phyloP scores from a whole-genome alignment of 2,797 vertebrate genomes.

The Australoheros facetus region DNA sequence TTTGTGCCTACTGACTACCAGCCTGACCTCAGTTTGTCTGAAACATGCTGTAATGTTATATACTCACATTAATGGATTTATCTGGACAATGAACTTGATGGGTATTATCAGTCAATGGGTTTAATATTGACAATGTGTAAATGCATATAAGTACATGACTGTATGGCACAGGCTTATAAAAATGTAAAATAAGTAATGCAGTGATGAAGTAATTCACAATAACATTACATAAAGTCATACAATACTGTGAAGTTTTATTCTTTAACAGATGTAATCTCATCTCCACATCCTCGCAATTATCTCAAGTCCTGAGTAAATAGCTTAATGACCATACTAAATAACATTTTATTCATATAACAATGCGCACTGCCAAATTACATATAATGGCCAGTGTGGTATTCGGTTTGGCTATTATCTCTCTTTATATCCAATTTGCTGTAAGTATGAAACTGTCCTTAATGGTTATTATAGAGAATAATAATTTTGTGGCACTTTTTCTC shows the following conservation, averaged over 20 bases:
- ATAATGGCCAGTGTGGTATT: constrained; percentile 38
- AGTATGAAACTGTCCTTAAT: constrained; percentile 10
- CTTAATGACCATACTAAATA: constrained; percentile 17
- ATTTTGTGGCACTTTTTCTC: constrained; percentile 25
- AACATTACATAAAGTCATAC: not conserved
- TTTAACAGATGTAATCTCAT: constrained; percentile 1
- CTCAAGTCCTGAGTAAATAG: constrained; percentile 2
- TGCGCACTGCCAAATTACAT: constrained; percentile 42
- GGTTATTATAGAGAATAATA: constrained; percentile 32
- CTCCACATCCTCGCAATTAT: constrained; percentile 17
- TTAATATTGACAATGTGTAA: not conserved
- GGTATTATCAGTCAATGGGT: not conserved
- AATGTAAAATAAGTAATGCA: not conserved
- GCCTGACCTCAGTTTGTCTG: not conserved
- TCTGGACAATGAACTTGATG: not conserved
- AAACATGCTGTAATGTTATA: not conserved
- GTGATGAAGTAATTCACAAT: not conserved
- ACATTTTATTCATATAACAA: constrained; percentile 24
- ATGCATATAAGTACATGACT: not conserved
- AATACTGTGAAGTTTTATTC: not conserved
- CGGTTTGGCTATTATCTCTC: constrained; percentile 13
- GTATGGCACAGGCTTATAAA: not conserved
- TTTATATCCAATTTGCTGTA: constrained; percentile 20
- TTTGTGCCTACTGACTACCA: not conserved
- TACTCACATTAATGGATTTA: not conserved